Evolutionary conservation across 2,113 vertebrate species (phyloP).

Genomic region (Calonectris borealis): DNA sequence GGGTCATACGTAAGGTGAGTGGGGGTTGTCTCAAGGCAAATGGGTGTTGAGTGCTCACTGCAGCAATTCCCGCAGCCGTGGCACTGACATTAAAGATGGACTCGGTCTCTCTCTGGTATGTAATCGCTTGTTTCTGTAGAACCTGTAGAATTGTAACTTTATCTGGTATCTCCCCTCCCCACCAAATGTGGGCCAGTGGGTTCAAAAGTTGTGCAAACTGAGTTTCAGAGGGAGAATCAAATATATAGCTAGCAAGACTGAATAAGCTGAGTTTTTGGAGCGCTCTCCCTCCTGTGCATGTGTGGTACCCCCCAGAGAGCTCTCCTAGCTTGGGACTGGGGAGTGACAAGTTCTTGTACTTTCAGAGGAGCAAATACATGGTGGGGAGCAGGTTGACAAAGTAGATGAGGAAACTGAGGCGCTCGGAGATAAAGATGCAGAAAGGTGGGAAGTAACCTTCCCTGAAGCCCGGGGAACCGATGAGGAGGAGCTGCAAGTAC

Average conservation of each 20-base stretch:
- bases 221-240: not conserved
- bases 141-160: not conserved
- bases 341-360: rapidly evolving
- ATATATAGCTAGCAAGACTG: not conserved
- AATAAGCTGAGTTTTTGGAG: not conserved
- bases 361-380: not conserved
- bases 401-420: not conserved
- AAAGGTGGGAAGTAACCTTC: not conserved
- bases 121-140: not conserved
- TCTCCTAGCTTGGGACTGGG: not conserved
- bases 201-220: not conserved
- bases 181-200: no score
- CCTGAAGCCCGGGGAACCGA: not conserved
- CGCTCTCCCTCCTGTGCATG: rapidly evolving
- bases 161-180: not conserved
- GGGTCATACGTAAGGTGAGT: rapidly evolving
- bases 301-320: not conserved
- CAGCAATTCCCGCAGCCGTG: rapidly evolving
- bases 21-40: not conserved
- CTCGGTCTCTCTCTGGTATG: not conserved
- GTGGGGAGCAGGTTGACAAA: not conserved
- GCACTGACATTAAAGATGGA: not conserved
- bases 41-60: not conserved
- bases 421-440: not conserved
- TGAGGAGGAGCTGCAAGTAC: not conserved